phyloP scores from a whole-genome alignment of 2,888 invertebrate genomes.

The Drosophila stalkeri region DNA sequence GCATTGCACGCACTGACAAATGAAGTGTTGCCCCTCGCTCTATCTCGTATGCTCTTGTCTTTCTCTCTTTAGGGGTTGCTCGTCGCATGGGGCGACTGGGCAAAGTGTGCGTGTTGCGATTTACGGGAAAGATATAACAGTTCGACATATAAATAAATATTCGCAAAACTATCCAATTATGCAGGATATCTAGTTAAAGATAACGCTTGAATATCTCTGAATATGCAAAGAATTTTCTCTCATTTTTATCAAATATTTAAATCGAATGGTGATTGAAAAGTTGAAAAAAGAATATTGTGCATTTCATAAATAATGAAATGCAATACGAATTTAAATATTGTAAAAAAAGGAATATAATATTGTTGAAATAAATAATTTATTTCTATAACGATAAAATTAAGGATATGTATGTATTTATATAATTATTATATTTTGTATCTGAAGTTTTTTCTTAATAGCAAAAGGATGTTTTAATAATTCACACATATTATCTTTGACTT shows the following conservation, averaged over 20 bases:
- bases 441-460: too few relatives aligned
- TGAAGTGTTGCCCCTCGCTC: conserved; percentile 58
- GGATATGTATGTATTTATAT: too few relatives aligned
- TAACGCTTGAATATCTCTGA: not conserved
- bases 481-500: not conserved
- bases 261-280: not conserved
- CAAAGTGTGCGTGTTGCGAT: conserved; percentile 71
- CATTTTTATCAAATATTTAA: not conserved
- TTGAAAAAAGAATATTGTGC: too few relatives aligned
- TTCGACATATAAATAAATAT: conserved; percentile 3
- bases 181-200: not conserved
- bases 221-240: not conserved
- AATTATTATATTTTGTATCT: too few relatives aligned
- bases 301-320: not conserved
- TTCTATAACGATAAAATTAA: too few relatives aligned
- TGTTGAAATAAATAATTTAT: too few relatives aligned
- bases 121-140: conserved; percentile 67
- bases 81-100: conserved; percentile 32
- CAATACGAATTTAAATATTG: not conserved
- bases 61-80: conserved; percentile 44
- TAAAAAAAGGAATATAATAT: not conserved
- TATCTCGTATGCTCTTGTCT: conserved; percentile 21
- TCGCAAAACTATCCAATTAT: conserved; percentile 25
- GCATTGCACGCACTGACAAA: conserved; percentile 65
- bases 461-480: too few relatives aligned